Evolutionary conservation across 2,113 vertebrate species (phyloP).

Genomic region (Trichechus manatus): DNA sequence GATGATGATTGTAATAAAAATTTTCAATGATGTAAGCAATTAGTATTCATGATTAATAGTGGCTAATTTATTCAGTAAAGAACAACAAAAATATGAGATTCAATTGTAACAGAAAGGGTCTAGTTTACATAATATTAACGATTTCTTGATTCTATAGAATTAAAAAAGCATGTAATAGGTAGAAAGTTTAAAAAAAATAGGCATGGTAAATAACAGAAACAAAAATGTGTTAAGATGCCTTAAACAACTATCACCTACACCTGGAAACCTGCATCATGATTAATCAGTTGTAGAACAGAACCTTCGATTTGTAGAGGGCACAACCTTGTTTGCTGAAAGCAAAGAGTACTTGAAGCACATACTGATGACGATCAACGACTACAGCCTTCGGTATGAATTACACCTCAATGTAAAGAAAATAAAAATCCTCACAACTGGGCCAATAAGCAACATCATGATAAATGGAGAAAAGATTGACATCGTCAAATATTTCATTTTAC

Average conservation of each 20-base stretch:
- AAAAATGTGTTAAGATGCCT: neutral
- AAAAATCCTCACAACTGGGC: too few relatives aligned
- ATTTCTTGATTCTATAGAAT: neutral
- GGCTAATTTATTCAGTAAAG: neutral
- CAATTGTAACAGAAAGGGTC: neutral
- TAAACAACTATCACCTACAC: neutral
- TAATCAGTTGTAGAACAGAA: neutral
- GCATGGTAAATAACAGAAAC: neutral
- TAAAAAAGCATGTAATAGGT: neutral
- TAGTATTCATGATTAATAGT: neutral
- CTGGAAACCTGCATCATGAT: neutral
- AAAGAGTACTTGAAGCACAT: too few relatives aligned
- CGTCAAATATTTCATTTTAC: too few relatives aligned
- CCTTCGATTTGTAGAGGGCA: neutral
- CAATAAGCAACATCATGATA: too few relatives aligned
- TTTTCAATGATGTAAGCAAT: neutral
- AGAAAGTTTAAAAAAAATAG: neutral
- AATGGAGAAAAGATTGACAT: too few relatives aligned
- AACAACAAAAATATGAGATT: neutral
- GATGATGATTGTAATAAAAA: neutral
- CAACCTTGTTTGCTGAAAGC: too few relatives aligned
- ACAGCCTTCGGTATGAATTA: too few relatives aligned
- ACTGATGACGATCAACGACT: too few relatives aligned
- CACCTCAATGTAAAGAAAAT: too few relatives aligned
- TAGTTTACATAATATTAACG: neutral